Evolutionary conservation across 2,888 invertebrate genomes (phyloP), one percentile per base, ranked within the genome.

Genomic region (Parapristionchus giblindavisi): DNA sequence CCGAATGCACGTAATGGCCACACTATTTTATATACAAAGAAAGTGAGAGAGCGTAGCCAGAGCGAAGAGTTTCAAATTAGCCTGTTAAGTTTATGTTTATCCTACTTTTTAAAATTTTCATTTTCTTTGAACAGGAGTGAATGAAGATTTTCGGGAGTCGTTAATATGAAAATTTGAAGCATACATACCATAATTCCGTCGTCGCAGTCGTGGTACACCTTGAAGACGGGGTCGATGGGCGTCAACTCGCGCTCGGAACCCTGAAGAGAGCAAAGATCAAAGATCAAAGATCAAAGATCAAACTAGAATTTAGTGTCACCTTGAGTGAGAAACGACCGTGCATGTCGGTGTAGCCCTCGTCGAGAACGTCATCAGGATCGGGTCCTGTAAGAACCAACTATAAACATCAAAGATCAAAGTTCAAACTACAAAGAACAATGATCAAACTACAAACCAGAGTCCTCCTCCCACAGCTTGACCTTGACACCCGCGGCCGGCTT

Each of bases 221-320:
- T 84, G 83, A 84, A 84, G n/a, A 82, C 81, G 17, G 84, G 83
- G 56, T 84, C 84, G 75, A 84, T 84, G 76, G 81, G 79, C 61
- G 83, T 84, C 63, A 83, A 65, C 56, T 84, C 84, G 14, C 80
- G 68, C 52, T 80, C 80, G 14, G 79, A 78, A 66, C 82, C 82
- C 79, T 82, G 68, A 61, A 27, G 36, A 38, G 61, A 21, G 27
- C 8, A 29, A 48, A 29, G 6, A 58, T 29, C 32, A 32, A 8
- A 11, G 5, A n/a, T 5, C n/a, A 21, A 8, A 61, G 6, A 36
- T 11, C 5, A 27, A 17, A 38, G 29, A 36, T n/a, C 3, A 58
- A 21, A 32, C 8, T 14, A 24, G 24, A 54, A 24, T 24, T 4
- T 58, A 58, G 17, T 27, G 36, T 21, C 5, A 70, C 77, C 58